A percentile compares a stretch with the other conserved stretches of the same genome.
Conservation (phyloP, 2,797 vertebrate genomes). For the Rhinatrema bivittatum region DNA sequence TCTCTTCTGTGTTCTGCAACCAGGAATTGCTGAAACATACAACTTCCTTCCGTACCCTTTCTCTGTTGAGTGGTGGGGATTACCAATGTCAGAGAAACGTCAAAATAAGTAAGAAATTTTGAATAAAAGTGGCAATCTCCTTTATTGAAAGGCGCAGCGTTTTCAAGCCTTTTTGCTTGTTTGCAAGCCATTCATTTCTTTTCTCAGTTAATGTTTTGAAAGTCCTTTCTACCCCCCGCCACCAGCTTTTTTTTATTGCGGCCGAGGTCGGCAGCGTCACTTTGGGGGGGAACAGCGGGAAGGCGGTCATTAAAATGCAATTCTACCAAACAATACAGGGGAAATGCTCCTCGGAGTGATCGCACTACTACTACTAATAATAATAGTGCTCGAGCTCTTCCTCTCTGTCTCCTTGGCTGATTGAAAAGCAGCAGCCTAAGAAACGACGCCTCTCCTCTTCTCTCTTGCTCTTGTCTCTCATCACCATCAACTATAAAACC, state of each 20-base stretch:
- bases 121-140: no score
- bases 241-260: slow-evolving; percentile 22
- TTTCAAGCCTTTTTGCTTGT: no score
- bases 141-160: no score
- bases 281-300: slow-evolving; percentile 29
- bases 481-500: background rate
- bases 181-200: no score
- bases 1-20: no score
- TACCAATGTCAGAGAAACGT: no score
- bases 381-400: background rate
- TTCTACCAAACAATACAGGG: slow-evolving; percentile 40
- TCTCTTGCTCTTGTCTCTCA: background rate
- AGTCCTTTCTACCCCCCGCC: background rate
- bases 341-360: background rate
- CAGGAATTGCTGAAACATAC: no score
- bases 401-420: background rate
- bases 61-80: no score
- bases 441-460: background rate
- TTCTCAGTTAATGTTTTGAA: no score
- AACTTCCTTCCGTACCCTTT: no score
- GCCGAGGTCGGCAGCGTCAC: slow-evolving; percentile 30
- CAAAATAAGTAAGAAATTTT: no score
- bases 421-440: background rate
- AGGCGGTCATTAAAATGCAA: slow-evolving; percentile 43
- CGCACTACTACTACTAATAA: background rate